Base-by-base conservation (phyloP, 2,113 vertebrate genomes). In the Osmerus eperlanus region DNA sequence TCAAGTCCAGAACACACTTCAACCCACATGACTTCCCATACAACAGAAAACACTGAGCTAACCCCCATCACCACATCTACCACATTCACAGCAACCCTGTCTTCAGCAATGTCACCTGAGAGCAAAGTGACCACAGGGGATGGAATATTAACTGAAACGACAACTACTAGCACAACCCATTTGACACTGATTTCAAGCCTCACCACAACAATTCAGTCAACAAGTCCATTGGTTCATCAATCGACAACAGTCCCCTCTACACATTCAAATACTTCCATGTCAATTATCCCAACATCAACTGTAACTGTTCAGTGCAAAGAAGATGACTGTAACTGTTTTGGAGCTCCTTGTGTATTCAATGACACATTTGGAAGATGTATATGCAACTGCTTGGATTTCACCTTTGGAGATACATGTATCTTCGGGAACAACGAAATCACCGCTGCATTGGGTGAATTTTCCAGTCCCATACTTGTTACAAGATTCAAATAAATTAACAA, bases 341-440 rank as follows among this genome's bases (percentile, higher is more conserved):
- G 14, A 0, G 75, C 77, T 0, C 71, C 47, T 1, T 91, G 89
- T 67, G 3, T 18, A 3, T 86, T 76, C 53, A 87, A 83, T 29
- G 0, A 0, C 0, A 85, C 66, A 18, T 41, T 84, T 55, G 28
- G 25, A 1, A 1, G 7, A 12, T 91, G 89, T 72, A 23, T 75
- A 8, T 87, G 82, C 63, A 0, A 55, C 0, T 92, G 91, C 70
- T 47, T 41, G 5, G 7, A 52, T 0, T 28, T 1, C 51, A 65
- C 65, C 0, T 85, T 28, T 77, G 90, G 91, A 65, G 65, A 85
- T 3, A 0, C 0, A 0, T 92, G 91, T 47, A 1, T 19, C 14
- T 76, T 58, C 68, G 86, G 76, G 72, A 0, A 0, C 2, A 82
- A 86, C 63, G 2, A 55, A 8, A 73, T 54, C 3, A 73, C n/a